phyloP scores from a whole-genome alignment of 2,113 vertebrate species.

The Mungos mungo region DNA sequence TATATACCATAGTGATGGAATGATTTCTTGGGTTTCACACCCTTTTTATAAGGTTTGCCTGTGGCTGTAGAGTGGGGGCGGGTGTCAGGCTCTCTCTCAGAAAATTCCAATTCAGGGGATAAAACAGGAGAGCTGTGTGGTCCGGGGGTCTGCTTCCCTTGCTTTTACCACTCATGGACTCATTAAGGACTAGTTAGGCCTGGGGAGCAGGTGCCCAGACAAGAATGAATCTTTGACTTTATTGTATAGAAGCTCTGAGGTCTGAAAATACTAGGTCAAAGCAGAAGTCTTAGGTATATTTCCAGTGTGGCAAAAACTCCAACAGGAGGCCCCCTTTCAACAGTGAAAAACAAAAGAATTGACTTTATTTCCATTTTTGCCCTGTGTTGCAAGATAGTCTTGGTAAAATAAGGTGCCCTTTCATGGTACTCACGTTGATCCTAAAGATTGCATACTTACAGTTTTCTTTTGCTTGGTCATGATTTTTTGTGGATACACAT shows the following conservation, averaged over 20 bases:
- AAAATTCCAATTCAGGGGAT: background rate
- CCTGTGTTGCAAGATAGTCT: background rate
- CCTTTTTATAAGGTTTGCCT: slow-evolving; percentile 81
- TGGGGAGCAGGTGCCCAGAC: slow-evolving; percentile 67
- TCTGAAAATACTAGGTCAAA: slow-evolving; percentile 58
- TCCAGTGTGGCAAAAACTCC: background rate
- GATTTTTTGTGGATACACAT: slow-evolving; percentile 25
- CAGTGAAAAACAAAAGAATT: slow-evolving; percentile 37
- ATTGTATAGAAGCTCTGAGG: slow-evolving; percentile 34
- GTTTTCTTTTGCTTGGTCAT: background rate
- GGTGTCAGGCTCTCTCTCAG: slow-evolving; percentile 62
- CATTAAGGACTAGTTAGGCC: slow-evolving; percentile 53
- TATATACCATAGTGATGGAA: slow-evolving; percentile 72
- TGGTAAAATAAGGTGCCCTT: background rate
- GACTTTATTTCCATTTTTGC: background rate
- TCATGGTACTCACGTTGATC: background rate
- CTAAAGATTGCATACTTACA: background rate
- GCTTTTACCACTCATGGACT: slow-evolving; percentile 38
- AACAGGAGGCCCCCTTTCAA: background rate
- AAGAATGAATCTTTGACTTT: slow-evolving; percentile 70
- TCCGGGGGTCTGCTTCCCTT: slow-evolving; percentile 54
- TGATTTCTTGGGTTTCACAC: slow-evolving; percentile 81
- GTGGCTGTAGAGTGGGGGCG: slow-evolving; percentile 55
- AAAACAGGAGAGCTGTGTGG: slow-evolving; percentile 65
- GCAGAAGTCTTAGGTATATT: slow-evolving; percentile 17